Percentiles rank a stretch among this genome's conserved stretches.
These are phyloP conservation scores for Phyllotreta striolata DNA, from an alignment of 2,888 invertebrate genomes.

Conservation along the genomic window DNA sequence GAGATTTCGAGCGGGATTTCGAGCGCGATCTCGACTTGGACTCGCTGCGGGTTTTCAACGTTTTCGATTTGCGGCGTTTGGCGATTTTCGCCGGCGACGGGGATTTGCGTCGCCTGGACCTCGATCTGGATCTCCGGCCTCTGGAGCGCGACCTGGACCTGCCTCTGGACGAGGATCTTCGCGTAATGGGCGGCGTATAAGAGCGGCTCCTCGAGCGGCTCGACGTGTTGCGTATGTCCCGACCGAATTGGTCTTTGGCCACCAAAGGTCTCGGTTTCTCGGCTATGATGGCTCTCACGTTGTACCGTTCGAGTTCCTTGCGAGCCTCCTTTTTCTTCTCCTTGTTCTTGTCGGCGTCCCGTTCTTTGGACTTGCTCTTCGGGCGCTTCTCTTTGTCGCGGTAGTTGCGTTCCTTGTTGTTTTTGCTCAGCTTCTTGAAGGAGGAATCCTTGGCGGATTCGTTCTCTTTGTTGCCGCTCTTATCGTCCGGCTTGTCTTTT, in stretches of 20 bases:
- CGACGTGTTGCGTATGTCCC: constrained; percentile 66
- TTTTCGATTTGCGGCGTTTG: constrained; percentile 45
- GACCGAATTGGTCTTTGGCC: constrained; percentile 78
- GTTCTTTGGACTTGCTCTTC: constrained; percentile 50
- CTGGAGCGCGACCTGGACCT: constrained; percentile 50
- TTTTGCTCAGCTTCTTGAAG: constrained; percentile 84
- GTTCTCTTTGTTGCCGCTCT: constrained; percentile 63
- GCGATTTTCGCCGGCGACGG: constrained; percentile 46
- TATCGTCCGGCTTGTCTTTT: constrained; percentile 64
- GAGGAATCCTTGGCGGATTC: constrained; percentile 64
- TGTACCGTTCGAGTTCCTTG: constrained; percentile 83
- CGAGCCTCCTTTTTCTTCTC: constrained; percentile 69
- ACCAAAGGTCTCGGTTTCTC: constrained; percentile 66
- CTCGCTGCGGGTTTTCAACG: constrained; percentile 14
- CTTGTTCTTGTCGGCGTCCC: constrained; percentile 52
- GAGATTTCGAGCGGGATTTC: constrained; percentile 46
- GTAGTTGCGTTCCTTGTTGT: constrained; percentile 79
- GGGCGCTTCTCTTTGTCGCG: constrained; percentile 63
- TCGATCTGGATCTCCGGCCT: constrained; percentile 46
- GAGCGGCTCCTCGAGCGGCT: constrained; percentile 49
- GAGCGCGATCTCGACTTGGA: too few relatives aligned
- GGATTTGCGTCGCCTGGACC: constrained; percentile 44
- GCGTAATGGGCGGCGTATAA: constrained; percentile 48
- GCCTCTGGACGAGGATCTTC: constrained; percentile 49
- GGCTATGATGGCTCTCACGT: constrained; percentile 80